Evolutionary conservation across 2,888 invertebrate genomes (phyloP), one percentile per base, ranked within the genome.

Genomic region (Eumacrocentrus americanus): DNA sequence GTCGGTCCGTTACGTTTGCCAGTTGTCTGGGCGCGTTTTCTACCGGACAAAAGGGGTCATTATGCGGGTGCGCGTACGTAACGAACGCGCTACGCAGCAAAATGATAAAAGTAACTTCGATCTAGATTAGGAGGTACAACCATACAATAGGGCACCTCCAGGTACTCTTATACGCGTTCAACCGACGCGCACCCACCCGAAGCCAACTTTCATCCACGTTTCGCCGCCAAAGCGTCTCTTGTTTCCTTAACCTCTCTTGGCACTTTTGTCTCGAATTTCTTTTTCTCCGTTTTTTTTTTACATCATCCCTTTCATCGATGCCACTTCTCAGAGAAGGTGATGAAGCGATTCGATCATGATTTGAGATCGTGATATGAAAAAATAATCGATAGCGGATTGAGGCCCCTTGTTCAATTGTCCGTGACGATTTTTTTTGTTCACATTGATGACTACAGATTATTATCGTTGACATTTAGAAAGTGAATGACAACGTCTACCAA

Each of bases 71-170:
- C 65, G 55, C 54, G 65, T 60, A 62, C 60, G 65, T 61, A 61
- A 62, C 47, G 54, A 62, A 66, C 52, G 16, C 35, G 50, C 29
- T 22, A 42, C 12, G 38, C 44, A 16, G 42, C 52, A 59, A 52
- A 37, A 53, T 46, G 18, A 18, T 34, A 29, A 9, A 23, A 38
- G 59, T 59, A 53, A 68, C 63, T 68, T 56, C 58, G 75, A 77
- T 77, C 77, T 72, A 77, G 77, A 77, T 77, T 72, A 69, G 61
- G 63, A 62, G 40, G 61, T 61, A 66, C 55, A 60, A 60, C 61
- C 53, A 56, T 64, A 62, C 62, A 74, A 76, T 77, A 77, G 70
- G 72, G 66, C 66, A 74, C 74, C 77, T 72, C 75, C 68, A 47
- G 44, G 60, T 53, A 50, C 54, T 66, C 69, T 60, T 67, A 59